A percentile compares a stretch with the other conserved stretches of the same genome.
These are phyloP conservation scores for Muricea muricata DNA, from an alignment of 92 coral and sea anemone genomes.

Conservation along the genomic window DNA sequence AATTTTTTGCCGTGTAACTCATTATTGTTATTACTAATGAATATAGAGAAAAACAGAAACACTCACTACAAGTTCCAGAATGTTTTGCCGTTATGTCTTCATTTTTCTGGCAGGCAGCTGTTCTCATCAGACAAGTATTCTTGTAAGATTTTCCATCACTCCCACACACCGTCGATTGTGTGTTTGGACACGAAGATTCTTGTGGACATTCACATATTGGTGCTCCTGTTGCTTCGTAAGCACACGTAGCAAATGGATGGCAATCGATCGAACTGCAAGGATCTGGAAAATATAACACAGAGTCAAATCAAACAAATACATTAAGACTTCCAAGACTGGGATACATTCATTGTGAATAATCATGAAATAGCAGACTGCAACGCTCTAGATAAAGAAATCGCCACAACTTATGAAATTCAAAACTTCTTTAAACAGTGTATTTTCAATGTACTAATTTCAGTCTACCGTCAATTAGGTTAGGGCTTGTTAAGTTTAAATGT, in stretches of 20 bases:
- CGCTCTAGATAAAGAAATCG: too few species aligned
- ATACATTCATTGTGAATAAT: too few species aligned
- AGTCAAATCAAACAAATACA: neutral
- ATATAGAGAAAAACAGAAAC: neutral
- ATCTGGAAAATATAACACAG: neutral
- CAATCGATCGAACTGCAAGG: conserved; percentile 28
- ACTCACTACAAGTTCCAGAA: conserved; percentile 79
- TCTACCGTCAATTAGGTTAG: too few species aligned
- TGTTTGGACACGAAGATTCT: conserved; percentile 56
- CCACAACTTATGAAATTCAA: too few species aligned
- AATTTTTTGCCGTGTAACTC: too few species aligned
- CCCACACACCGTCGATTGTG: conserved; percentile 69
- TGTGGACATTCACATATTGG: conserved; percentile 26
- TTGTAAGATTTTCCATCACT: conserved; percentile 70
- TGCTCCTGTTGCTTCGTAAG: conserved; percentile 23
- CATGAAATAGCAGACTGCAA: too few species aligned
- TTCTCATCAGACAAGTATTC: conserved; percentile 71
- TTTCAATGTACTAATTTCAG: too few species aligned
- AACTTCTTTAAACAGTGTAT: too few species aligned
- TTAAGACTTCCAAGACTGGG: too few species aligned
- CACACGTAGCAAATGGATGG: conserved; percentile 25
- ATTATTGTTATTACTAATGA: too few species aligned
- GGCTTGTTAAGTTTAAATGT: too few species aligned
- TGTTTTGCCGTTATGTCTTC: conserved; percentile 57
- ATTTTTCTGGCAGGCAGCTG: conserved; percentile 54